Evolutionary conservation across 2,888 invertebrate species (phyloP).

Genomic region (Drosophila monieri): DNA sequence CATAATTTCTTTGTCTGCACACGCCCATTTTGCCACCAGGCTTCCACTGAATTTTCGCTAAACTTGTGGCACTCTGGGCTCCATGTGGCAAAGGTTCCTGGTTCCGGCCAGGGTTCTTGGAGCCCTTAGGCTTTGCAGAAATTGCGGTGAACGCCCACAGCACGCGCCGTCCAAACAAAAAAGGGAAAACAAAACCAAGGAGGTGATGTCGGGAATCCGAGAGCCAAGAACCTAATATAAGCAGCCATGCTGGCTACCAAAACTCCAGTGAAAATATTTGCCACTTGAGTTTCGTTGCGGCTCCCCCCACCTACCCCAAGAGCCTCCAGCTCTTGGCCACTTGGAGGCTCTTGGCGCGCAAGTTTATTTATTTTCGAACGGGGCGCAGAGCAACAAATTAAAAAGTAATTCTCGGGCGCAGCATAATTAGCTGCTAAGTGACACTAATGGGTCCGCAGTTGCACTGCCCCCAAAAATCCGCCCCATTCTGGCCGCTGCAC

Average conservation of each 20-base stretch:
- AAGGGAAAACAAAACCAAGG: slow-evolving; percentile 16
- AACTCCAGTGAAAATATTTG: slow-evolving; percentile 51
- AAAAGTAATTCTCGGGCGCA: slow-evolving; percentile 74
- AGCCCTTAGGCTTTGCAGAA: slow-evolving; percentile 54
- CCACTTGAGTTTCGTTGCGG: slow-evolving; percentile 59
- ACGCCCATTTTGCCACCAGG: slow-evolving; percentile 66
- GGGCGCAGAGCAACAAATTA: slow-evolving; percentile 73
- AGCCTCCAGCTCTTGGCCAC: slow-evolving; percentile 8
- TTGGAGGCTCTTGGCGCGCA: slow-evolving; percentile 40
- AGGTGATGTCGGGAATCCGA: slow-evolving; percentile 2
- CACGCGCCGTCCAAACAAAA: slow-evolving; percentile 62
- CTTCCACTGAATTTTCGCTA: slow-evolving; percentile 7
- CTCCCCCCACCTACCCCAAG: slow-evolving; percentile 7
- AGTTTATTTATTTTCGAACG: slow-evolving; percentile 68
- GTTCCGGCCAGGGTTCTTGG: slow-evolving; percentile 17
- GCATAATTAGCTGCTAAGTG: slow-evolving; percentile 82
- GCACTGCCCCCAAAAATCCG: slow-evolving; percentile 38
- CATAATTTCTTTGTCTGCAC: slow-evolving; percentile 54
- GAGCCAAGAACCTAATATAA: slow-evolving; percentile 10
- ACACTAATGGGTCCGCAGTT: slow-evolving; percentile 72
- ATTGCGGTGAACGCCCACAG: slow-evolving; percentile 72
- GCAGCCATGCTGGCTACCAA: slow-evolving; percentile 72
- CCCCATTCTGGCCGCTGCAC: slow-evolving; percentile 2
- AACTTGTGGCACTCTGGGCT: slow-evolving; percentile 5
- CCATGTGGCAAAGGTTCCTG: background rate